Evolutionary conservation across 1,140 invertebrate species (phyloP), one percentile per base, ranked within the genome.

Genomic region (Drosophila insularis): DNA sequence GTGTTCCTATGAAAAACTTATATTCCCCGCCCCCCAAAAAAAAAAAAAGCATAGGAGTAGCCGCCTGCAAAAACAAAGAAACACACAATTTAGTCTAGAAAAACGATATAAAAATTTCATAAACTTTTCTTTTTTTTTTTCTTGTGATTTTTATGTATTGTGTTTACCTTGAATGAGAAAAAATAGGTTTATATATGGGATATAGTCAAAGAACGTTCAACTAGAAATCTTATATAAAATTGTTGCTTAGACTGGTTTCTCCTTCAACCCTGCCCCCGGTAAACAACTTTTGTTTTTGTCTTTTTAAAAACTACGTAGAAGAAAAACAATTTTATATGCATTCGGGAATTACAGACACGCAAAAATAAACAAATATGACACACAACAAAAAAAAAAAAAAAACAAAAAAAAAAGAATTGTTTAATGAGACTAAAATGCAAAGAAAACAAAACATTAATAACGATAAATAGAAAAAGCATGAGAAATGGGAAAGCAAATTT

Each of bases 321-420:
- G 32, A 40, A 53, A 58, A 77, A 65, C 59, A 77, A 65, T 64
- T 71, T 68, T 71, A 46, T 60, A 67, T 68, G 63, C 75, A 76
- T 78, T 78, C 75, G 73, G 35, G 31, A 64, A 62, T 63, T 40
- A 40, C 23, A 69, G 40, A 14, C 60, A 66, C 54, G 60, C 10
- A 65, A 58, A 62, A 69, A 46, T 61, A n/a, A 43, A 69, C 21
- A 43, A 17, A 50, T 35, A 39, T 40, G 56, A 63, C 56, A 43
- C 5, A 55, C 64, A 40, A 23, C 59, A 46, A 13, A 56, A 37
- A 66, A 58, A 63, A 39, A 37, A 66, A 58, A 63, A 39, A 46
- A 13, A 56, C 40, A 66, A 58, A 63, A 39, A 46, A 13, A 56
- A 37, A 66, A 58, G 59, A 39, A 35, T 58, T 5, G 70, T 43